These are phyloP conservation scores for Spatulosminthurus flaviceps DNA, from an alignment of 2,888 invertebrate species.

Conservation along the genomic window DNA sequence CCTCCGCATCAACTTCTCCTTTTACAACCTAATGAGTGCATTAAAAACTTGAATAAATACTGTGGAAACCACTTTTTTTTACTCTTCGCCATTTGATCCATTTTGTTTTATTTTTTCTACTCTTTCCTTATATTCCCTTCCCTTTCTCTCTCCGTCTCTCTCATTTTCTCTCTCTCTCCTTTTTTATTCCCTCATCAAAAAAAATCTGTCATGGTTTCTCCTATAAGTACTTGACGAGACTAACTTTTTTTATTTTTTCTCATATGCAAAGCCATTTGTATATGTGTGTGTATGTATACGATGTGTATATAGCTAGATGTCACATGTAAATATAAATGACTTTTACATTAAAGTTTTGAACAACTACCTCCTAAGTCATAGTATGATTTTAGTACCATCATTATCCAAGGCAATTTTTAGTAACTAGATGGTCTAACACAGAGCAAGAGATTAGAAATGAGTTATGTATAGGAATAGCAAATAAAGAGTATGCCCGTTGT, in stretches of 20 bases:
- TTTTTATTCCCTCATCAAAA: background rate
- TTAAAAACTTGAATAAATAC: conserved; percentile 21
- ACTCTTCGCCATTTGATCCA: conserved; percentile 7
- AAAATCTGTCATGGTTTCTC: background rate
- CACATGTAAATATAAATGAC: too few species aligned
- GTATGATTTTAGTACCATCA: too few species aligned
- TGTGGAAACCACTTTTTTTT: conserved; percentile 13
- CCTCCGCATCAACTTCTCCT: conserved; percentile 14
- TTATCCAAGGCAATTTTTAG: too few species aligned
- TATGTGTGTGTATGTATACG: too few species aligned
- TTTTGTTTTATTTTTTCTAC: conserved; percentile 3
- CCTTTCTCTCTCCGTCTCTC: background rate
- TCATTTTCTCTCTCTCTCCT: background rate
- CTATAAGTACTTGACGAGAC: background rate
- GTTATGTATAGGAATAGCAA: too few species aligned
- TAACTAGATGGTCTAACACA: too few species aligned
- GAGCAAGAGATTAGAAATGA: too few species aligned
- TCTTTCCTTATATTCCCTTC: background rate
- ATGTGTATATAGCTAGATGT: too few species aligned
- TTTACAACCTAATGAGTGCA: conserved; percentile 24
- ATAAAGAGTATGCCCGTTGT: too few species aligned
- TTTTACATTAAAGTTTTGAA: too few species aligned
- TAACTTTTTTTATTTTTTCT: background rate
- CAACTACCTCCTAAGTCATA: too few species aligned
- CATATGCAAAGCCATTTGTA: too few species aligned